Conservation (phyloP, 1,140 invertebrate genomes). For the Hylaeus volcanicus region DNA sequence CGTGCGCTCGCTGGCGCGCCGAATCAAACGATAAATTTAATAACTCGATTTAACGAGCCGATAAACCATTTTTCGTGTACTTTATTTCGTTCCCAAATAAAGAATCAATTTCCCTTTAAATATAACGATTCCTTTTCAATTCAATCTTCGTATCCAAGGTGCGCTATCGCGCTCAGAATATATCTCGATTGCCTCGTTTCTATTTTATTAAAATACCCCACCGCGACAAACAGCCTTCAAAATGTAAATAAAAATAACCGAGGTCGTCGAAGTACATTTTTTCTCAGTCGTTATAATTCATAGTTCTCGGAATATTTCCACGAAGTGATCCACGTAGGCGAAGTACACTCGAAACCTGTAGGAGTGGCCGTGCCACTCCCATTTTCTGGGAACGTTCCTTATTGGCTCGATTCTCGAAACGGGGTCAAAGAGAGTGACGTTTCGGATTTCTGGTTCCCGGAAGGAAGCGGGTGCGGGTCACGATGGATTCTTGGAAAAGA, state of each 20-base stretch:
- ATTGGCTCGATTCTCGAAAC: constrained; percentile 29
- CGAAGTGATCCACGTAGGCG: background rate
- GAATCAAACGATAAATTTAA: constrained; percentile 26
- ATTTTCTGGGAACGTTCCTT: constrained; percentile 17
- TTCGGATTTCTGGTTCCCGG: background rate
- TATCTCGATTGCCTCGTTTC: no score
- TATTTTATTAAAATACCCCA: no score
- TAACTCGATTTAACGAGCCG: constrained; percentile 41
- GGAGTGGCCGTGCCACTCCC: constrained; percentile 16
- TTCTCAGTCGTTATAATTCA: no score
- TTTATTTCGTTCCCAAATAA: no score
- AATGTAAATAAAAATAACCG: no score
- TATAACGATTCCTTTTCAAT: no score
- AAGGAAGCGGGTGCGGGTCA: background rate
- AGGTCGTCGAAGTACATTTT: no score
- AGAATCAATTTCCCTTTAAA: no score
- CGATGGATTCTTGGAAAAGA: background rate
- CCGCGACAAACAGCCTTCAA: no score
- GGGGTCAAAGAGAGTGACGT: constrained; percentile 22
- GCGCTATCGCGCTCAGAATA: no score
- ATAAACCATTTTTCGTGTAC: constrained; percentile 1
- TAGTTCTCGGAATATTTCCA: constrained; percentile 16
- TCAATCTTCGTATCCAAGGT: no score
- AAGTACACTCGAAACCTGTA: constrained; percentile 18
- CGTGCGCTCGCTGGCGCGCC: background rate